Percentiles rank a stretch among this genome's conserved stretches.
Evolutionary conservation across 1,140 invertebrate species (phyloP).

Genomic region (Oryzaephilus surinamensis): DNA sequence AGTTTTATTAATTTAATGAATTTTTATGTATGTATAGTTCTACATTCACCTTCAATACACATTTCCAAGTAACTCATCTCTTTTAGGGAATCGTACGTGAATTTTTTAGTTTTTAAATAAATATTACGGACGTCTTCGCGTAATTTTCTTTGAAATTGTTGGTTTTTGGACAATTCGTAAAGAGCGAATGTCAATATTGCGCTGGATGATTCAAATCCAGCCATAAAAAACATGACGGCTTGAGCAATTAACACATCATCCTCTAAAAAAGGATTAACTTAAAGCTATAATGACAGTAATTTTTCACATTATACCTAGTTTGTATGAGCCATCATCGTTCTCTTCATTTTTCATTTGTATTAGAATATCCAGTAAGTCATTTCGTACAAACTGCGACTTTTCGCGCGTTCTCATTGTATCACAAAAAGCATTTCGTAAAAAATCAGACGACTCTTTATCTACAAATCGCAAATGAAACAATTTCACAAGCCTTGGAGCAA

Average conservation of each 20-base stretch:
- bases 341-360: conserved; percentile 29
- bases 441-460: conserved; percentile 13
- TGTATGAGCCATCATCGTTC: conserved; percentile 2
- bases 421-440: conserved; percentile 25
- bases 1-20: neutral
- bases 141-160: conserved; percentile 3
- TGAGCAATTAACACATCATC: conserved; percentile 20
- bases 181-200: conserved; percentile 35
- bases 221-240: conserved; percentile 38
- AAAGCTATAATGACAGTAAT: no score
- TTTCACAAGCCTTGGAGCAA: conserved; percentile 18
- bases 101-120: conserved; percentile 2
- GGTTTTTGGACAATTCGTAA: conserved; percentile 9
- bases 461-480: conserved; percentile 22
- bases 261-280: conserved; percentile 5
- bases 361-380: conserved; percentile 45
- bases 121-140: conserved; percentile 2
- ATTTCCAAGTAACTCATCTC: conserved; percentile 11
- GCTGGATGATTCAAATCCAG: conserved; percentile 46
- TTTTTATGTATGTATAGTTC: no score
- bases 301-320: conserved; percentile 11
- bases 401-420: conserved; percentile 25
- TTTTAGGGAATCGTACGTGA: conserved; percentile 6
- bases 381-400: conserved; percentile 27
- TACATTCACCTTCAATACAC: conserved; percentile 7